Percentiles rank a stretch among this genome's conserved stretches.
Evolutionary conservation across 2,113 vertebrate species (phyloP).

Genomic region (Cottus gobio): DNA sequence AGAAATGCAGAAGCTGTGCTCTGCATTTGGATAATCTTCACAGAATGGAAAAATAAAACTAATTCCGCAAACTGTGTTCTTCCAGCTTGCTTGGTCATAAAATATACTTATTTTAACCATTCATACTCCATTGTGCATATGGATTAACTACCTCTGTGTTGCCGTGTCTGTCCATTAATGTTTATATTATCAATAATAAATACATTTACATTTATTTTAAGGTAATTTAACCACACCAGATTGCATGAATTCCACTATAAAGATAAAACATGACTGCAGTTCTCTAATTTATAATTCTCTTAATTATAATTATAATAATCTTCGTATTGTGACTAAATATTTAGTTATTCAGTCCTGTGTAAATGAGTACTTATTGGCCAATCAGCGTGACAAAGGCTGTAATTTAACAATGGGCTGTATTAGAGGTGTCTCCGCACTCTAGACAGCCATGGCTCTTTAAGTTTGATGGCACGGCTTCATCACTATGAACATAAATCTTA

Average conservation of each 20-base stretch:
- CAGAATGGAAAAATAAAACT: neutral
- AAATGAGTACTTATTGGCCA: constrained; percentile 9
- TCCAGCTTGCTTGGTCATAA: neutral
- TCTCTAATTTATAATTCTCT: neutral
- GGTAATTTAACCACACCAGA: no score
- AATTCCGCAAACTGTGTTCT: neutral
- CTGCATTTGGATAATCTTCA: neutral
- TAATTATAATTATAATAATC: neutral
- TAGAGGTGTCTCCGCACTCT: constrained; percentile 4
- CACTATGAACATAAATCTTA: constrained; percentile 65
- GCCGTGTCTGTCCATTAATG: neutral
- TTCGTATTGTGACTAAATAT: neutral
- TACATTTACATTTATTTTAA: no score
- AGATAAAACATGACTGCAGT: neutral
- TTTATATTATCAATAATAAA: neutral
- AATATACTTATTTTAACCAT: neutral
- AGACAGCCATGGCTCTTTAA: constrained; percentile 34
- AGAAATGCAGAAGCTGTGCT: neutral
- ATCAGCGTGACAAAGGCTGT: constrained; percentile 21
- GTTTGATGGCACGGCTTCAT: constrained; percentile 58
- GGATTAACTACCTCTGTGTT: neutral
- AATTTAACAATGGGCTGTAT: constrained; percentile 18
- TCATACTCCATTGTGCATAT: neutral
- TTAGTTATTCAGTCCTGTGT: constrained; percentile 1
- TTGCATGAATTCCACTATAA: no score